A percentile compares a stretch with the other conserved stretches of the same genome.
Conservation (phyloP, 2,113 vertebrate genomes). For the Lepisosteus oculatus region DNA sequence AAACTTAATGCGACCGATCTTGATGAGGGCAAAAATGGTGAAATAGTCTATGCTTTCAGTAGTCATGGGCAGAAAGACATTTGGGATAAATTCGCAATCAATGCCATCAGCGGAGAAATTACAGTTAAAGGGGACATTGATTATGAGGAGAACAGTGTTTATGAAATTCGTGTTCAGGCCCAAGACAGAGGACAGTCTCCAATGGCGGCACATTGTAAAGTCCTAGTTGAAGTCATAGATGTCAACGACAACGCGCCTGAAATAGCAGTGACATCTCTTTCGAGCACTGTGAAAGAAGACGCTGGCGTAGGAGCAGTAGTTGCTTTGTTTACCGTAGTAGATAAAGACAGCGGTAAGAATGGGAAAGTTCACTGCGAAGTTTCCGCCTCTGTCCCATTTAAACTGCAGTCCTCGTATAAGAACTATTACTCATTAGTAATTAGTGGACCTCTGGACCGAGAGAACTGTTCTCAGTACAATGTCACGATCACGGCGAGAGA, state of each 20-base stretch:
- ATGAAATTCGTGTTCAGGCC: constrained; percentile 54
- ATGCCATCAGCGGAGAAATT: constrained; percentile 21
- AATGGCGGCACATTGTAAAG: constrained; percentile 41
- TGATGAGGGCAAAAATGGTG: constrained; percentile 53
- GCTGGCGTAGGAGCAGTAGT: constrained; percentile 57
- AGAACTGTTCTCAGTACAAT: constrained; percentile 33
- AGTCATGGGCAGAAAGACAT: constrained; percentile 22
- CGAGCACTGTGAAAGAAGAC: constrained; percentile 56
- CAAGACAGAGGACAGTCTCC: constrained; percentile 41
- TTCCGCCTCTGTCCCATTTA: constrained; percentile 22
- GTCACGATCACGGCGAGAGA: constrained; percentile 40
- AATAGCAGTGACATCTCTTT: constrained; percentile 55
- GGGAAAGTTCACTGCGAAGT: constrained; percentile 42
- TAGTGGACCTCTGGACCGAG: constrained; percentile 42
- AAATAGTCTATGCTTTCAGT: constrained; percentile 27
- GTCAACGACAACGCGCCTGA: constrained; percentile 67
- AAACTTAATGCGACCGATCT: constrained; percentile 46
- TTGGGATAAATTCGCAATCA: constrained; percentile 23
- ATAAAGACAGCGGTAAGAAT: constrained; percentile 60
- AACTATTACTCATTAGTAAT: constrained; percentile 37
- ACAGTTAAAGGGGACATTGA: constrained; percentile 43
- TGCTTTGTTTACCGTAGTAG: constrained; percentile 60
- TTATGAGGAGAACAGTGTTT: constrained; percentile 48
- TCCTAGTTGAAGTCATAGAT: constrained; percentile 55
- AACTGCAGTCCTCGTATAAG: constrained; percentile 31